Evolutionary conservation across 2,113 vertebrate genomes (phyloP).

Genomic region (Aythya baeri): DNA sequence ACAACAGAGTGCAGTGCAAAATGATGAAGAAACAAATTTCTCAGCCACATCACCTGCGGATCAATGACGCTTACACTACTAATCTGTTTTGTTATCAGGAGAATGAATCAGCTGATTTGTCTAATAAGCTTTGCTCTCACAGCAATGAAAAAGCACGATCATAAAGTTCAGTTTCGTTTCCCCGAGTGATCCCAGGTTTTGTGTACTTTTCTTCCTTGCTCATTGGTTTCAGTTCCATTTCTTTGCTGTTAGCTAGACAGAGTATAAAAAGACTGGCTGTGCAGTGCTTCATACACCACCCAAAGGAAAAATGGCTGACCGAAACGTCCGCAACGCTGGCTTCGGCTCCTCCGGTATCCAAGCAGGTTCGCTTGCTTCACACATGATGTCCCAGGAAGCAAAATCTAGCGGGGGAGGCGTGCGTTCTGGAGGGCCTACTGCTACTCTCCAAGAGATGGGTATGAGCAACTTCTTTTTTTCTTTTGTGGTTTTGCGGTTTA

Average conservation of each 20-base stretch:
- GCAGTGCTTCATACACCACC: neutral
- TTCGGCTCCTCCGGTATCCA: constrained; percentile 1
- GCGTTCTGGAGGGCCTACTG: neutral
- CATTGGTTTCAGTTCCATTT: neutral
- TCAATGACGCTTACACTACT: neutral
- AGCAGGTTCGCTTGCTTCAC: neutral
- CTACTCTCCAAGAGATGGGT: constrained; percentile 46
- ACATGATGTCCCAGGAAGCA: neutral
- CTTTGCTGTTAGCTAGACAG: neutral
- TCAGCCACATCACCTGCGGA: neutral
- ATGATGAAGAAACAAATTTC: neutral
- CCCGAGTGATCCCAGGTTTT: neutral
- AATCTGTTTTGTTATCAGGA: neutral
- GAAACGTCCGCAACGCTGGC: neutral
- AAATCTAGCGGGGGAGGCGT: neutral
- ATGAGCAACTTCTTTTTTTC: neutral
- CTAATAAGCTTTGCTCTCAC: neutral
- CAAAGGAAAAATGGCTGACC: constrained; percentile 8
- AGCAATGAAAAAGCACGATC: neutral
- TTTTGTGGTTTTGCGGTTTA: neutral
- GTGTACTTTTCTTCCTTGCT: neutral
- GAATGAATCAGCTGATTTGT: neutral
- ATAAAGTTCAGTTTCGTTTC: neutral
- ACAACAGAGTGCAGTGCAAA: neutral
- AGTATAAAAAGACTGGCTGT: neutral